These are phyloP conservation scores for Eulithis prunata DNA, from an alignment of 2,888 invertebrate genomes.

Conservation along the genomic window DNA sequence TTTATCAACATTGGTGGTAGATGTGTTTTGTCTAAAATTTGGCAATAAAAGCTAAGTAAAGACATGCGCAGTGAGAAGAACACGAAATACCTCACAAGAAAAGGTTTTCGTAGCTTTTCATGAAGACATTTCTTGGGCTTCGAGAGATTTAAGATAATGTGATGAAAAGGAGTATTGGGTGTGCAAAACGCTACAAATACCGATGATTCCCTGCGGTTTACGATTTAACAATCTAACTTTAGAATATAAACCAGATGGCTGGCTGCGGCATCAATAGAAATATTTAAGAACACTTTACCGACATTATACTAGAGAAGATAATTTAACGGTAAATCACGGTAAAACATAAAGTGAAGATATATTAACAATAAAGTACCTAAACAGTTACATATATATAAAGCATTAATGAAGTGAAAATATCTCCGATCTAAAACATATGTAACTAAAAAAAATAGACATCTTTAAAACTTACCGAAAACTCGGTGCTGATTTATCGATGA, in stretches of 20 bases:
- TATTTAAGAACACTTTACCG: constrained; percentile 66
- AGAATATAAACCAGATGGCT: constrained; percentile 84
- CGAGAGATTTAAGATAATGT: constrained; percentile 1
- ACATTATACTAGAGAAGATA: constrained; percentile 33
- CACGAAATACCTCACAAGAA: constrained; percentile 54
- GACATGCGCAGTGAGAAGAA: constrained; percentile 70
- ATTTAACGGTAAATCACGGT: background rate
- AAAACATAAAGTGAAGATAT: background rate
- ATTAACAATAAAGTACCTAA: background rate
- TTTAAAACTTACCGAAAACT: constrained; percentile 53
- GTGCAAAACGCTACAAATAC: constrained; percentile 63
- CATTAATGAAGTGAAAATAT: constrained; percentile 24
- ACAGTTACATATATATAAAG: constrained; percentile 20
- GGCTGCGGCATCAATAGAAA: constrained; percentile 74
- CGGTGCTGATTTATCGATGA: constrained; percentile 53
- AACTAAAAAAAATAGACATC: constrained; percentile 2
- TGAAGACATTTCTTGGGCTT: background rate
- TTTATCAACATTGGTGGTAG: background rate
- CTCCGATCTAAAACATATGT: constrained; percentile 7
- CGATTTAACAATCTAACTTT: constrained; percentile 83
- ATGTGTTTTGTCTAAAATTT: constrained; percentile 32
- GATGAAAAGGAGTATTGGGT: constrained; percentile 46
- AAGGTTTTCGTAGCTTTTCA: constrained; percentile 41
- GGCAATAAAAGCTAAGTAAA: constrained; percentile 54
- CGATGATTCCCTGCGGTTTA: constrained; percentile 77